Evolutionary conservation across 2,797 vertebrate genomes (phyloP).

Genomic region (Parauchenoglanis punctatus): DNA sequence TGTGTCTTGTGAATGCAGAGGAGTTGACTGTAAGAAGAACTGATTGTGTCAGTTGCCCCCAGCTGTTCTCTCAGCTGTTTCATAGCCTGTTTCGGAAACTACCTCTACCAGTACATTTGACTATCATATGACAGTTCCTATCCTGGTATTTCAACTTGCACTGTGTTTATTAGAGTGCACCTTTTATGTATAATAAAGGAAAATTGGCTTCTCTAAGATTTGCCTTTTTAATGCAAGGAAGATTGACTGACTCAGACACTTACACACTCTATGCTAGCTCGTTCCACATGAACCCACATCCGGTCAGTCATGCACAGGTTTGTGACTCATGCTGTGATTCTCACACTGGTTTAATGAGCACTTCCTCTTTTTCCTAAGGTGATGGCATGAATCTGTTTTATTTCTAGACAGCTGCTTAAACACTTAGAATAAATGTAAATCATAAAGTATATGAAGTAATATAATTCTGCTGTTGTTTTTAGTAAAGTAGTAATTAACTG

Average conservation of each 20-base stretch:
- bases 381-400: neutral
- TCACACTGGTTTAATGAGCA: neutral
- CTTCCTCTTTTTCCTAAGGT: neutral
- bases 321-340: conserved; percentile 19
- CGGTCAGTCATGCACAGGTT: conserved; percentile 16
- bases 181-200: neutral
- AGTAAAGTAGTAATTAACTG: conserved; percentile 1
- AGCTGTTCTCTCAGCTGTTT: conserved; percentile 5
- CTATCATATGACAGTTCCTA: no score
- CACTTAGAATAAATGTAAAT: neutral
- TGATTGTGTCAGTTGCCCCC: neutral
- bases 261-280: neutral
- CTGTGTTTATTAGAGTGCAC: neutral
- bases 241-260: neutral
- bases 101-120: neutral
- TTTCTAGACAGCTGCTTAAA: neutral
- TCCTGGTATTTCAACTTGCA: neutral
- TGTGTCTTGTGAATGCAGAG: neutral
- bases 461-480: neutral
- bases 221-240: neutral
- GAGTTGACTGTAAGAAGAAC: neutral
- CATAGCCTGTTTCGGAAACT: neutral
- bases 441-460: neutral
- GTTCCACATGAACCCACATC: neutral
- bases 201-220: neutral